Conservation (phyloP, 1,140 invertebrate genomes). For the Charaxes varanes region DNA sequence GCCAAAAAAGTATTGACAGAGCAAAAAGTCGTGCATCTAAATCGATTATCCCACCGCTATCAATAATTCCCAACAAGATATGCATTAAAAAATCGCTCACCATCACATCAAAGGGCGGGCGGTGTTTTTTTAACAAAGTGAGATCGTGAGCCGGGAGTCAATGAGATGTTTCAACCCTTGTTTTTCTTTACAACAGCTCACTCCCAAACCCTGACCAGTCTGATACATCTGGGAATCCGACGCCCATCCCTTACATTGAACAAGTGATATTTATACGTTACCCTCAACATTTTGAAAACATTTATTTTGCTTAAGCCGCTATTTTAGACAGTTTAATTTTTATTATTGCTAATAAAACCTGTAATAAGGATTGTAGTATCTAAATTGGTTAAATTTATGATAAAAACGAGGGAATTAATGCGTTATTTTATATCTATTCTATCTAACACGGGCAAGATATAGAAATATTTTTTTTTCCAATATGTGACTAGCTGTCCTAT, state of each 20-base stretch:
- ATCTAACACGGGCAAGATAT: no score
- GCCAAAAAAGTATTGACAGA: neutral
- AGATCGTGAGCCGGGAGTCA: slow-evolving; percentile 34
- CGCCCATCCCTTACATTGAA: slow-evolving; percentile 11
- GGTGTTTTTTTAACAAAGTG: slow-evolving; percentile 49
- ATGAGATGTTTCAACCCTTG: slow-evolving; percentile 42
- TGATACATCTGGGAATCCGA: slow-evolving; percentile 22
- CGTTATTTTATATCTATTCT: no score
- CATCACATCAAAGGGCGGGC: slow-evolving; percentile 34
- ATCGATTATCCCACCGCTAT: slow-evolving; percentile 28
- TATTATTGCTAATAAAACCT: no score
- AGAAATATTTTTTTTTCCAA: no score
- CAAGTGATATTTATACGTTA: slow-evolving; percentile 9
- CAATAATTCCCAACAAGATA: slow-evolving; percentile 50
- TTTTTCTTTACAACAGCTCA: slow-evolving; percentile 40
- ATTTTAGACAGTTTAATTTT: no score
- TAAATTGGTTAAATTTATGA: no score
- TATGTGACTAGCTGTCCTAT: no score
- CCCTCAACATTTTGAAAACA: neutral
- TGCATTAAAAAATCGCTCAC: slow-evolving; percentile 44
- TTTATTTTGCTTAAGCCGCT: no score
- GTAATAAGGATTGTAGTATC: no score
- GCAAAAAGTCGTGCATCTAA: slow-evolving; percentile 9
- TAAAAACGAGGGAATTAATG: no score
- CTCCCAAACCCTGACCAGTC: slow-evolving; percentile 35